Base-by-base conservation (phyloP, 2,888 invertebrate genomes). In the Phyllotreta striolata region DNA sequence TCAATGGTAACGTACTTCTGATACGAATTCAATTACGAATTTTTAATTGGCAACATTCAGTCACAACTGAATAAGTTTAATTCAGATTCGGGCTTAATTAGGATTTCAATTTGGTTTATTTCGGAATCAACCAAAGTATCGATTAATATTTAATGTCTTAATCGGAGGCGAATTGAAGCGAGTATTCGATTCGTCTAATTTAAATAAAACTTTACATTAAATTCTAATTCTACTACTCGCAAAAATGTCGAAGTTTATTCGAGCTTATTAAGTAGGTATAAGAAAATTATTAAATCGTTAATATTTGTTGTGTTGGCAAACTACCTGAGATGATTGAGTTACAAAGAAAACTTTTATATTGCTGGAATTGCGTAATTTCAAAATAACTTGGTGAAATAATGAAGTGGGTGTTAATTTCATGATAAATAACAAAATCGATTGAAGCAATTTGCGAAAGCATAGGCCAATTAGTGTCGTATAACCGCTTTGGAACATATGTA, bases 11-110 rank as follows among this genome's bases (percentile, higher is more conserved):
- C 43, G 43, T 55, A 55, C 35, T 47, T 47, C 14, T 47, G 47
- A 47, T 52, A 37, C 7, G 47, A 55, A 55, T 24, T 38, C 55
- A 55, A 55, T 55, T 55, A 55, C 10, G 43, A 55, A 55, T 55
- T 55, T 55, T 55, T 55, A 55, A 55, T 55, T 55, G 35, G 34
- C 34, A 55, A 55, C 6, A 34, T 43, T 55, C 43, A 55, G 43
- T 43, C 34, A 43, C 55, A 52, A 52, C 38, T 52, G 52, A 38
- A 52, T 38, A 52, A 52, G 38, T 52, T 52, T 52, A 52, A 52
- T 52, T 52, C 8, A 38, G 52, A 38, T 52, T 52, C 12, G 4
- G 38, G 39, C 38, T 52, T 52, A 38, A 38, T 38, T 52, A 37
- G 14, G 37, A 52, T 52, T 51, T 37, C 6, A 51, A 35, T 51